Base-by-base conservation (phyloP, 2,797 vertebrate species). In the Gymnothorax javanicus region DNA sequence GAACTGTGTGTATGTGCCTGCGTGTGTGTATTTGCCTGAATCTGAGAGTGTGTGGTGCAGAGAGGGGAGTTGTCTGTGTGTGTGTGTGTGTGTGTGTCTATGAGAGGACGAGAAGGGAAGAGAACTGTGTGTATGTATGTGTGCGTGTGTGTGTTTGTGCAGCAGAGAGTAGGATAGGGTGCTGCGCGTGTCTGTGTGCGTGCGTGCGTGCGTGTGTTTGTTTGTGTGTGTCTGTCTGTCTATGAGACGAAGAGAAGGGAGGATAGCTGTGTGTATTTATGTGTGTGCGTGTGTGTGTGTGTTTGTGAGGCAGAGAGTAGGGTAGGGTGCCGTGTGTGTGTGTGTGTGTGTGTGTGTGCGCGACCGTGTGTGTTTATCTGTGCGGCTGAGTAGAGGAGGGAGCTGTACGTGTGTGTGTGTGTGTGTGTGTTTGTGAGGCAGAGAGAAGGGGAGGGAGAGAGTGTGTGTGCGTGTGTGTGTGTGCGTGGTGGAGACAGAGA, bases 401-500 rank as follows among this genome's bases (percentile, higher is more conserved):
- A 82, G 86, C 33, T 43, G 33, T 43, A 43, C n/a, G 57, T 12
- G 83, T 82, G 91, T 89, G 89, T 60, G 93, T 89, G 91, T 89
- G 87, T 91, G 71, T n/a, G 85, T 83, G 83, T 12, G 83, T 9
- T 87, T 87, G 82, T 82, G 88, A 43, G 88, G 84, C 89, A 67
- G 52, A 86, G 88, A n/a, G 88, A 13, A 27, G 8, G 43, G 33
- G 82, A 6, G 86, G 83, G 88, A 82, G 86, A 52, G 88, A n/a
- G 57, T 12, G 83, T 82, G 91, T 89, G 89, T 60, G 93, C 88
- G 91, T 89, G 87, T 91, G 71, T n/a, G 85, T 83, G 83, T 56
- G 85, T 90, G 87, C 89, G 89, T 89, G 88, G 57, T 82, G 82
- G 88, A 52, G 88, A 84, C 89, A 69, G 50, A 86, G 87, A 25